Evolutionary conservation across 1,140 invertebrate genomes (phyloP), one percentile per base, ranked within the genome.

Genomic region (Spodoptera frugiperda): DNA sequence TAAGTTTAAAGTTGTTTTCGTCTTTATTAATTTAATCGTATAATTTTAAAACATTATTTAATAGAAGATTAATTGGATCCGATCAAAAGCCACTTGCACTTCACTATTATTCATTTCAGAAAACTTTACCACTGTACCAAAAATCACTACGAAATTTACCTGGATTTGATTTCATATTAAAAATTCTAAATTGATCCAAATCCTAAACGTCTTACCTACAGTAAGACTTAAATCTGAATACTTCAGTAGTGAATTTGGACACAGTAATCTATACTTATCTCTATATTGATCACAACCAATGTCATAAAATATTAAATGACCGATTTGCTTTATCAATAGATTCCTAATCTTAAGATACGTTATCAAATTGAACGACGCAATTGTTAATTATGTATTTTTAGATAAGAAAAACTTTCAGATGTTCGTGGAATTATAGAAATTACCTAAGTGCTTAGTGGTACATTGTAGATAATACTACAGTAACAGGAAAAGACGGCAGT

Each of bases 281-380:
- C 21, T 25, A 14, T 30, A 14, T 30, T 30, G 11, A 30, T 57
- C 54, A 30, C 54, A 25, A 25, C 54, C 11, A 14, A 57, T 57
- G 54, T 57, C 54, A 30, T 57, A 25, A 30, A 12, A 6, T 30
- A 30, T 57, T 30, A 57, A 30, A 30, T 57, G 21, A 30, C 54
- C 54, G 21, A 57, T 57, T 30, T 57, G 4, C 10, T 25, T 25
- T 55, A 55, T 55, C 54, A 5, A 25, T 25, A 14, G n/a, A 55
- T 55, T 55, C 25, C 21, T 14, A 25, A 12, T 25, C 25, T 21
- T 19, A 25, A 25, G 19, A 17, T 25, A 10, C 4, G 6, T 57
- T 21, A 57, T 57, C 21, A 57, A n/a, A 14, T 30, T 6, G 14
- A 30, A 30, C 54, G 30, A 57, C 54, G 54, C 21, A 57, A 57